Evolutionary conservation across 2,888 invertebrate genomes (phyloP).

Genomic region (Perizoma affinitatum): DNA sequence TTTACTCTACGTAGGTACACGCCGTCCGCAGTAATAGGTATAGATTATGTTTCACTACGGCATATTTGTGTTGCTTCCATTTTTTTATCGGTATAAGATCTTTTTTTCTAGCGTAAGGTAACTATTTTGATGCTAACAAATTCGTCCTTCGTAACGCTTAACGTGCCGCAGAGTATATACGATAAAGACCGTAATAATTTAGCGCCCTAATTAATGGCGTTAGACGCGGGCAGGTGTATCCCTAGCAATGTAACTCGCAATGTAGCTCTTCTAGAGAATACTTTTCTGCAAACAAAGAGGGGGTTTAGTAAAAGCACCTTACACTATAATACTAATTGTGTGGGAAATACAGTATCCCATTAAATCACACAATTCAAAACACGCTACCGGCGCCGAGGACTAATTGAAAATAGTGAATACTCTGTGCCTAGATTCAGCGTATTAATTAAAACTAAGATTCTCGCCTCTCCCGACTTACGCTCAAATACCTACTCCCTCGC

Average conservation of each 20-base stretch:
- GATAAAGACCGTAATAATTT: too few species aligned
- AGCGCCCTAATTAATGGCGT: too few species aligned
- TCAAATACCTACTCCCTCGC: constrained; percentile 65
- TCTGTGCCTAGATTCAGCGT: constrained; percentile 68
- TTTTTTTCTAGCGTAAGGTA: constrained; percentile 10
- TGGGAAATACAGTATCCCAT: constrained; percentile 66
- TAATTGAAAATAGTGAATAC: constrained; percentile 78
- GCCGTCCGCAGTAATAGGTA: constrained; percentile 35
- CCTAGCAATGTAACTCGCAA: too few species aligned
- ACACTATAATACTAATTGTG: constrained; percentile 59
- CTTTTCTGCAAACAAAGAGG: neutral
- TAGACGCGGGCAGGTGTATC: too few species aligned
- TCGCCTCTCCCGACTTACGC: constrained; percentile 71
- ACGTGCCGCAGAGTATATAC: too few species aligned
- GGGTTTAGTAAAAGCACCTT: constrained; percentile 4
- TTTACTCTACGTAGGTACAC: constrained; percentile 24
- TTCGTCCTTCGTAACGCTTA: too few species aligned
- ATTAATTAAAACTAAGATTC: constrained; percentile 82
- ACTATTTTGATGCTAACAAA: too few species aligned
- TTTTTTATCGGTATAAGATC: constrained; percentile 33
- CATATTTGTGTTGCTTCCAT: constrained; percentile 39
- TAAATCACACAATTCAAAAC: constrained; percentile 75
- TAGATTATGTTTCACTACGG: constrained; percentile 38
- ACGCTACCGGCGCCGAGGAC: constrained; percentile 72
- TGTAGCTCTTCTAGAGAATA: neutral